Percentiles rank a stretch among this genome's conserved stretches.
phyloP scores from a whole-genome alignment of 37 sponge, comb jelly and placozoan genomes.

The Axinella damicornis region DNA sequence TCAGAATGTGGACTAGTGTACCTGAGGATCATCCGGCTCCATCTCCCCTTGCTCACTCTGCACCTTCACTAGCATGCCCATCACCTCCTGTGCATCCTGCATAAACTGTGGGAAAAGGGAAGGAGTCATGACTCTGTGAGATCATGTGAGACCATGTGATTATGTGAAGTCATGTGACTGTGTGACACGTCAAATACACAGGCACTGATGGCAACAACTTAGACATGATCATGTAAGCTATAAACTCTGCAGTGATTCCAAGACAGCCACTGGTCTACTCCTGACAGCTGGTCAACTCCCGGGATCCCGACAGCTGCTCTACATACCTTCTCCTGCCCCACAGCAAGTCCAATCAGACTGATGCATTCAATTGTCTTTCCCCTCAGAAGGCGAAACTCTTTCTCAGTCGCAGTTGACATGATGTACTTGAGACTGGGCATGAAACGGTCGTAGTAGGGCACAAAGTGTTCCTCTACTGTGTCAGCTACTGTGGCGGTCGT shows the following conservation, averaged over 20 bases:
- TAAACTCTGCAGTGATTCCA: too few species aligned
- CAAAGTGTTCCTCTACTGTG: conserved; percentile 87
- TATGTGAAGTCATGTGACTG: too few species aligned
- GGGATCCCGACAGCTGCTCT: too few species aligned
- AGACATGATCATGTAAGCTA: too few species aligned
- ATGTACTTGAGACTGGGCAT: conserved; percentile 98
- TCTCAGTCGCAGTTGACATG: conserved; percentile 81
- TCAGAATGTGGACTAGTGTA: not conserved
- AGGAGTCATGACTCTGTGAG: too few species aligned
- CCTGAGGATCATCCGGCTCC: conserved; percentile 90
- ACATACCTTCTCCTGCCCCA: conserved; percentile 96
- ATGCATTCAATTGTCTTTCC: conserved; percentile 99
- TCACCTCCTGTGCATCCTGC: conserved; percentile 96
- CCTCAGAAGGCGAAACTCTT: conserved; percentile 88
- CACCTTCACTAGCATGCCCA: conserved; percentile 92
- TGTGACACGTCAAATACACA: too few species aligned
- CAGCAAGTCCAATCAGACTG: conserved; percentile 97
- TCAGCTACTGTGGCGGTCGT: conserved; percentile 97
- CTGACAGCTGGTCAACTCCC: too few species aligned
- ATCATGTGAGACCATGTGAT: too few species aligned
- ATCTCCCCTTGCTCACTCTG: conserved; percentile 87
- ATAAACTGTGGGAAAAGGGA: conserved; percentile 80
- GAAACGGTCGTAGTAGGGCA: conserved; percentile 94
- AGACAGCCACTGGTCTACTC: too few species aligned
- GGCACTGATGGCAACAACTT: too few species aligned